These are phyloP conservation scores for Ochropacha duplaris DNA, from an alignment of 2,888 invertebrate genomes.

Conservation along the genomic window DNA sequence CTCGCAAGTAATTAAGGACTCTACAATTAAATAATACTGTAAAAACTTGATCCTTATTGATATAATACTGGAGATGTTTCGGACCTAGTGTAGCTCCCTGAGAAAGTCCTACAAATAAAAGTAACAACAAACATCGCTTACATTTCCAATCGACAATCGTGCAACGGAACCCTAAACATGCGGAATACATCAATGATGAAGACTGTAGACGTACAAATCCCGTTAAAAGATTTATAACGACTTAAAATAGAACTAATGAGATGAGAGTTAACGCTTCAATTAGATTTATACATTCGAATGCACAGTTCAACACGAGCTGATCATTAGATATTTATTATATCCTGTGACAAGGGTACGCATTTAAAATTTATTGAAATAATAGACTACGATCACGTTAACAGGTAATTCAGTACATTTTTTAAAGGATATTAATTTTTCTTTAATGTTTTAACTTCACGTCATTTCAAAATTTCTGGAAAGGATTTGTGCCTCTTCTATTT, in stretches of 20 bases:
- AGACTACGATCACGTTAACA: not conserved
- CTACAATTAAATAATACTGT: too few relatives aligned
- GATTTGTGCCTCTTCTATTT: too few relatives aligned
- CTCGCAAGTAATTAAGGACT: too few relatives aligned
- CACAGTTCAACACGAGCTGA: not conserved
- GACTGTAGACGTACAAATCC: not conserved
- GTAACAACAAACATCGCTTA: not conserved
- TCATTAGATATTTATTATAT: not conserved
- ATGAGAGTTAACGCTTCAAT: constrained; percentile 3
- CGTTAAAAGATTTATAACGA: constrained; percentile 6
- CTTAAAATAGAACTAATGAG: constrained; percentile 6
- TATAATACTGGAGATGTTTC: not conserved
- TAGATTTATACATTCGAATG: constrained; percentile 1
- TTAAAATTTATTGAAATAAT: not conserved
- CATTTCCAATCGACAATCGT: not conserved
- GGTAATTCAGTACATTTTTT: too few relatives aligned
- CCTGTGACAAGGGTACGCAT: not conserved
- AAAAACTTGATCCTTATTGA: too few relatives aligned
- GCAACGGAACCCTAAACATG: not conserved
- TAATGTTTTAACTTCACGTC: too few relatives aligned
- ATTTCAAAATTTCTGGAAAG: too few relatives aligned
- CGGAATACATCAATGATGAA: not conserved
- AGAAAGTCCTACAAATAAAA: not conserved
- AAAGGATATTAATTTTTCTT: too few relatives aligned
- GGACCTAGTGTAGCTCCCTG: not conserved